Percentiles rank a stretch among this genome's conserved stretches.
These are phyloP conservation scores for Eudemis profundana DNA, from an alignment of 2,888 invertebrate species.

Conservation along the genomic window DNA sequence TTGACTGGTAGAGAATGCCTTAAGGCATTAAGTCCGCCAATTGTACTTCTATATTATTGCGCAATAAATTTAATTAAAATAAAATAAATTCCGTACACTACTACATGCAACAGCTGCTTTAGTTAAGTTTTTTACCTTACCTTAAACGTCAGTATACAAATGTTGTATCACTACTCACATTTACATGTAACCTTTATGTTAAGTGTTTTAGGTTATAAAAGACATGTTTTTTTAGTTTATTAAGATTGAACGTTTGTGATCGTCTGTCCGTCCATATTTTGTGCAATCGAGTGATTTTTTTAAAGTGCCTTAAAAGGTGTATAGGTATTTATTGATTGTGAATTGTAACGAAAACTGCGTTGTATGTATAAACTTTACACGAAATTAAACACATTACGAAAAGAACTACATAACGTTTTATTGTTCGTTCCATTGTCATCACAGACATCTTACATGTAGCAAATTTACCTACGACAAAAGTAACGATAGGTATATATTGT, in stretches of 20 bases:
- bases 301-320: slow-evolving; percentile 57
- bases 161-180: slow-evolving; percentile 15
- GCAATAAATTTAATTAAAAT: too few relatives aligned
- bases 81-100: too few relatives aligned
- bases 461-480: too few relatives aligned
- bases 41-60: too few relatives aligned
- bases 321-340: slow-evolving; percentile 62
- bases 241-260: slow-evolving; percentile 68
- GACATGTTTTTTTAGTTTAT: slow-evolving; percentile 37
- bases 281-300: slow-evolving; percentile 64
- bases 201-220: slow-evolving; percentile 4
- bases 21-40: too few relatives aligned
- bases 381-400: slow-evolving; percentile 25
- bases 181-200: neutral
- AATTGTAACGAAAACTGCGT: slow-evolving; percentile 44
- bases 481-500: too few relatives aligned
- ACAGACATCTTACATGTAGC: too few relatives aligned
- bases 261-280: slow-evolving; percentile 72
- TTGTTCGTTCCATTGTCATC: too few relatives aligned
- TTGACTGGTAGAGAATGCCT: too few relatives aligned
- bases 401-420: neutral
- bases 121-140: too few relatives aligned
- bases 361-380: slow-evolving; percentile 33
- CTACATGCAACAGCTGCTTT: too few relatives aligned
- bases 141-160: slow-evolving; percentile 8